Base-by-base conservation (phyloP, 2,888 invertebrate species). In the Stegophylla sp. region DNA sequence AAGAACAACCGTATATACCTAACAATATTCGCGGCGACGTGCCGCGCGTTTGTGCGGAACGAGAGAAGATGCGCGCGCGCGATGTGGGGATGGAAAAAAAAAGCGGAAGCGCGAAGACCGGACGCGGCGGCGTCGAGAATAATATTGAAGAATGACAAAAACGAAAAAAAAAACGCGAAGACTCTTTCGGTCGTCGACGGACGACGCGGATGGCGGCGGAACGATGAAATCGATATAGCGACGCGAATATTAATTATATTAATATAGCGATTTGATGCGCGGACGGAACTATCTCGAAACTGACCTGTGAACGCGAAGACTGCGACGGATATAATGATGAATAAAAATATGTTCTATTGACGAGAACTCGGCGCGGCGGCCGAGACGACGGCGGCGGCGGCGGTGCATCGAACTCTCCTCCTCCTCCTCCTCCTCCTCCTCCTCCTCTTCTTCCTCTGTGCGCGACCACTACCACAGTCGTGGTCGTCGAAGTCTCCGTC, bases 351-450 rank as follows among this genome's bases (percentile, higher is more conserved):
- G n/a, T 69, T 69, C 48, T n/a, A 45, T 20, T 2, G 63, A 23
- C 17, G 51, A 41, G 34, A 5, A 53, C 64, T 34, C 48, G 64
- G 34, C 41, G 23, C 41, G n/a, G 10, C 56, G 26, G 7, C 34
- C 13, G 51, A 23, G 63, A 34, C 20, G 23, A 17, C n/a, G 13
- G 20, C 28, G 34, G 51, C 34, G 34, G 34, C 34, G 34, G 34
- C 34, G 34, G 79, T 71, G 79, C 79, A 51, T 79, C 79, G 79
- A 79, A 79, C 79, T 79, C 79, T 69, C 59, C 79, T 48, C 51
- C 61, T 56, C 41, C 12, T n/a, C n/a, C n/a, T n/a, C n/a, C n/a
- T n/a, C n/a, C n/a, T n/a, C n/a, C n/a, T n/a, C n/a, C n/a, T n/a
- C n/a, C n/a, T n/a, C n/a, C 79, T 69, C 59, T 71, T 48, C 51